Conservation (phyloP, 2,113 vertebrate species). For the Synchiropus splendidus region DNA sequence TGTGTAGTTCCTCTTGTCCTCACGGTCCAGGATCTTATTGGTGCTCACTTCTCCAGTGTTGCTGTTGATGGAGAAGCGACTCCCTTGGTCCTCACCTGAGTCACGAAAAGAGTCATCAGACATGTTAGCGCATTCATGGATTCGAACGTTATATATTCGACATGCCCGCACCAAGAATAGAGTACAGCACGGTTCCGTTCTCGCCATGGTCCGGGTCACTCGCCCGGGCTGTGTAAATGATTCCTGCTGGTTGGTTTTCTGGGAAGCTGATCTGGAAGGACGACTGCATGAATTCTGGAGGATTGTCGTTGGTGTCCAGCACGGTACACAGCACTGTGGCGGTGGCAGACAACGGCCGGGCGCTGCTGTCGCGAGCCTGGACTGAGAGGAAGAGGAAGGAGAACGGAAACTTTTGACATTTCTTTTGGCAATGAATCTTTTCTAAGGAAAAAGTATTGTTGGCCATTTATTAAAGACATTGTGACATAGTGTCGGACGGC, state of each 20-base stretch:
- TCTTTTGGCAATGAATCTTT: neutral
- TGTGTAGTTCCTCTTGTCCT: conserved; percentile 71
- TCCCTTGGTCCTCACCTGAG: conserved; percentile 68
- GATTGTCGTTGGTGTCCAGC: conserved; percentile 82
- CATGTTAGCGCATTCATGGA: too few species aligned
- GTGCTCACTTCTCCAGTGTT: conserved; percentile 73
- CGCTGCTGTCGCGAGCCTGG: conserved; percentile 72
- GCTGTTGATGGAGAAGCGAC: conserved; percentile 73
- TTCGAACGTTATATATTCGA: too few species aligned
- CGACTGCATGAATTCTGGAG: conserved; percentile 69
- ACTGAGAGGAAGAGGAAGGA: conserved; percentile 57
- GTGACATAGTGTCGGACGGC: too few species aligned
- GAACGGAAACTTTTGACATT: neutral
- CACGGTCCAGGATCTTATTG: conserved; percentile 73
- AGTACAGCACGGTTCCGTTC: conserved; percentile 75
- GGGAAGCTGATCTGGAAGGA: conserved; percentile 65
- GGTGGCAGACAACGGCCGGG: conserved; percentile 62
- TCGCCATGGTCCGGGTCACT: conserved; percentile 72
- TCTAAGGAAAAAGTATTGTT: neutral
- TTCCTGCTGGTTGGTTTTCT: conserved; percentile 77
- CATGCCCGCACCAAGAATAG: conserved; percentile 67
- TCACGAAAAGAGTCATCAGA: too few species aligned
- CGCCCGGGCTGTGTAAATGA: conserved; percentile 64
- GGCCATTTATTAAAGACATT: too few species aligned
- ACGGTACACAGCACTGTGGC: conserved; percentile 70